phyloP scores from a whole-genome alignment of 2,888 invertebrate species.

The Coecobrya sp. region DNA sequence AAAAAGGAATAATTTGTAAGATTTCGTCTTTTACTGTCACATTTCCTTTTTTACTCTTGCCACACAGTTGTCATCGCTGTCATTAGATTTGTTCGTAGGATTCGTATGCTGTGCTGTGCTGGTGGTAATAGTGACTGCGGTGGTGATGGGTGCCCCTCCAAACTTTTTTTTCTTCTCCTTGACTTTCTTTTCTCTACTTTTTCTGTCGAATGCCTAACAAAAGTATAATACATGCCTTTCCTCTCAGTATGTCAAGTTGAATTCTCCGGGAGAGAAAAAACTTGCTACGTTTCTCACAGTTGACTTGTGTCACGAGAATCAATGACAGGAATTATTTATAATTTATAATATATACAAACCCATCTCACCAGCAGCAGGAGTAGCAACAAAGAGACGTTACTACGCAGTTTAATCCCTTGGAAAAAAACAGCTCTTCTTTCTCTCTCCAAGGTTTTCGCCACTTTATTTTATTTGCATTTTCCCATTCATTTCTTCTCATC shows the following conservation, averaged over 20 bases:
- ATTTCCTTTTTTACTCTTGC: constrained; percentile 41
- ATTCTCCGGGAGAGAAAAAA: neutral
- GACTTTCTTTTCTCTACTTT: neutral
- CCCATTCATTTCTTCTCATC: neutral
- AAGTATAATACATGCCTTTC: neutral
- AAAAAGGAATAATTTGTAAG: constrained; percentile 59
- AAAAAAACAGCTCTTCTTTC: neutral
- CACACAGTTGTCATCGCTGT: constrained; percentile 39
- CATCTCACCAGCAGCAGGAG: neutral
- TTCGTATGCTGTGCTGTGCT: neutral
- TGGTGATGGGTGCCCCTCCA: constrained; percentile 16
- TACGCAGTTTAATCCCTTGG: neutral
- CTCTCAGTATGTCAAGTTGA: neutral
- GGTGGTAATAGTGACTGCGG: neutral
- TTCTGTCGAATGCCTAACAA: neutral
- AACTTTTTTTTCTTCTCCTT: constrained; percentile 46
- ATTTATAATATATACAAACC: constrained; percentile 26
- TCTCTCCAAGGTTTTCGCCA: neutral
- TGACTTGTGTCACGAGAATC: constrained; percentile 26
- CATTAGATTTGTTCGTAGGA: constrained; percentile 43
- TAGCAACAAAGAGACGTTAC: neutral
- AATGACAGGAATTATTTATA: constrained; percentile 34
- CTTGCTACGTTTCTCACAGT: neutral
- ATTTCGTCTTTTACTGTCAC: constrained; percentile 30
- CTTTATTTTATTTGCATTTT: constrained; percentile 24